These are phyloP conservation scores for Sparidentex hasta DNA, from an alignment of 2,797 vertebrate genomes.

Conservation along the genomic window DNA sequence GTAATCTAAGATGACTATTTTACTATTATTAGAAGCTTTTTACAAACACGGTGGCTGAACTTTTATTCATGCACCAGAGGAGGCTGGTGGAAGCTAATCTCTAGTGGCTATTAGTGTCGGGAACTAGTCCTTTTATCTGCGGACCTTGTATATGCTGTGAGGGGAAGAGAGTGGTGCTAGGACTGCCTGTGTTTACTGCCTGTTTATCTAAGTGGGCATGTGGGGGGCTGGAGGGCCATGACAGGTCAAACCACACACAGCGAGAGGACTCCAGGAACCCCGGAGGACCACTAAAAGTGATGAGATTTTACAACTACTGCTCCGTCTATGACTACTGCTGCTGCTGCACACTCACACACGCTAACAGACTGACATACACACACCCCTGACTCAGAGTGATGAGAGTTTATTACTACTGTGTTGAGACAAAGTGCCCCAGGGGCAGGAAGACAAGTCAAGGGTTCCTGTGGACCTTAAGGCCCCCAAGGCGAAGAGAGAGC, in stretches of 20 bases:
- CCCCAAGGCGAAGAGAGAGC: conserved; percentile 62
- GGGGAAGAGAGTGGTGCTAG: conserved; percentile 73
- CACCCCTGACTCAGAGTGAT: conserved; percentile 74
- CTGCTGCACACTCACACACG: conserved; percentile 30
- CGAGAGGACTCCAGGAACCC: conserved; percentile 79
- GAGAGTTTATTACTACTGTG: conserved; percentile 86
- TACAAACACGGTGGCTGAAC: conserved; percentile 65
- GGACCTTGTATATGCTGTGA: conserved; percentile 77
- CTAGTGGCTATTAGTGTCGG: conserved; percentile 78
- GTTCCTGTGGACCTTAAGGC: conserved; percentile 73
- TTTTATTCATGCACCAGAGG: conserved; percentile 75
- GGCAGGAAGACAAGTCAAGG: conserved; percentile 72
- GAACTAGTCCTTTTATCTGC: conserved; percentile 82
- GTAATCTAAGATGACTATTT: conserved; percentile 18
- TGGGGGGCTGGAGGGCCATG: conserved; percentile 69
- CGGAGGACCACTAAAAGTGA: conserved; percentile 82
- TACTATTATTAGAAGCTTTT: conserved; percentile 60
- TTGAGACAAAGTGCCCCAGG: conserved; percentile 75
- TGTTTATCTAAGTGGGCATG: conserved; percentile 86
- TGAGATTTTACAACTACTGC: conserved; percentile 83
- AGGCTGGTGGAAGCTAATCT: conserved; percentile 70
- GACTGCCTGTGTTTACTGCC: conserved; percentile 83
- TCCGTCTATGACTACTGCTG: conserved; percentile 76
- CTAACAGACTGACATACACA: conserved; percentile 67
- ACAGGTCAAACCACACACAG: conserved; percentile 87